phyloP scores from a whole-genome alignment of 2,888 invertebrate species.

The Drosophila dives region DNA sequence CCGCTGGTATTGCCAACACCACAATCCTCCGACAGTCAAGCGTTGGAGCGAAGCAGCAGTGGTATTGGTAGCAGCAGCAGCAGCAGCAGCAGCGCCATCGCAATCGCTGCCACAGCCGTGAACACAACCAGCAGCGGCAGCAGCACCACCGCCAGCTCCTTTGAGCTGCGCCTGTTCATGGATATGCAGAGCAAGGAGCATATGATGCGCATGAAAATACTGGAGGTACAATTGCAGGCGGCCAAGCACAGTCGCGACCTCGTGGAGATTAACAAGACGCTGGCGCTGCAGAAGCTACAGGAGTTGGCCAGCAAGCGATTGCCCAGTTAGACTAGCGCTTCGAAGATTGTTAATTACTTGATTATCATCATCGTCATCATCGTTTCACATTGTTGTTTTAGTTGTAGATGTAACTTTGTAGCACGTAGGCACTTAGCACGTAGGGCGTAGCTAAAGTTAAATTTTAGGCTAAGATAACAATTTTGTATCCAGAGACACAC shows the following conservation, averaged over 20 bases:
- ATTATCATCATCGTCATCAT: slow-evolving; percentile 33
- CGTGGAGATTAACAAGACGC: slow-evolving; percentile 87
- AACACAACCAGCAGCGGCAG: slow-evolving; percentile 20
- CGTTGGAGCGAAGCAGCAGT: slow-evolving; percentile 58
- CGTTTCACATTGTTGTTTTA: slow-evolving; percentile 67
- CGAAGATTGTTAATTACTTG: slow-evolving; percentile 19
- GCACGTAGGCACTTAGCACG: slow-evolving; percentile 52
- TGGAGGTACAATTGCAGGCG: slow-evolving; percentile 85
- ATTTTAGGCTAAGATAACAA: slow-evolving; percentile 44
- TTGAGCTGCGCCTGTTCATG: slow-evolving; percentile 83
- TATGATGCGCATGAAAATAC: slow-evolving; percentile 84
- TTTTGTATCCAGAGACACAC: slow-evolving; percentile 47
- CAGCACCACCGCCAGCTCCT: slow-evolving; percentile 45
- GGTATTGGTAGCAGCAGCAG: slow-evolving; percentile 31
- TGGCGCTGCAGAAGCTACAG: slow-evolving; percentile 87
- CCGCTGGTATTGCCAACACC: slow-evolving; percentile 35
- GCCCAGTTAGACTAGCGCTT: slow-evolving; percentile 73
- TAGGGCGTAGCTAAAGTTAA: slow-evolving; percentile 62
- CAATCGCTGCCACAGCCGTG: background rate
- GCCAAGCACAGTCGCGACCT: slow-evolving; percentile 86
- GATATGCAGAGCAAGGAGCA: slow-evolving; percentile 85
- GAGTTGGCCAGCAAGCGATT: slow-evolving; percentile 83
- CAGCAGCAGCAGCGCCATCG: slow-evolving; percentile 45
- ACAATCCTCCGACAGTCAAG: slow-evolving; percentile 54
- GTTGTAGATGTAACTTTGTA: slow-evolving; percentile 64